phyloP scores from a whole-genome alignment of 2,797 vertebrate species.

The Petrocephalus sullivani region DNA sequence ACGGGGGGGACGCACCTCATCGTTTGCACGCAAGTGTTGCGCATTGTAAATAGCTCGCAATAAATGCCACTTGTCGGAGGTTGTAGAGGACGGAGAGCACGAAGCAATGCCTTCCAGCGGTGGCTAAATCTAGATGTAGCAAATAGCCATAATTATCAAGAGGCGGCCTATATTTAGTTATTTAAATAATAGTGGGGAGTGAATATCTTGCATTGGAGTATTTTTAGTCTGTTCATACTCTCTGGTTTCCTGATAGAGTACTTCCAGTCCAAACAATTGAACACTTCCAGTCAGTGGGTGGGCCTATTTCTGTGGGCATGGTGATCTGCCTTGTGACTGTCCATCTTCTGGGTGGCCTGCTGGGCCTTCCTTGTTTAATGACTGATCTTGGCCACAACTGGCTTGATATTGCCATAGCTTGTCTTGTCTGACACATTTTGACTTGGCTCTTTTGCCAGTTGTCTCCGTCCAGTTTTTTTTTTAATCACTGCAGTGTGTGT shows the following conservation, averaged over 20 bases:
- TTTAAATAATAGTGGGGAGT: conserved; percentile 14
- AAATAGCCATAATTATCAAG: conserved; percentile 42
- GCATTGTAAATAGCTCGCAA: neutral
- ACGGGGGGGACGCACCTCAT: neutral
- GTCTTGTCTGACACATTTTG: neutral
- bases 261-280: neutral
- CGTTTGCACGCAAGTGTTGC: neutral
- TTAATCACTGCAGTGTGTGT: neutral
- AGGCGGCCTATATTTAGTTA: conserved; percentile 42
- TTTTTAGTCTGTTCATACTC: neutral
- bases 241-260: neutral
- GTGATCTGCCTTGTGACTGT: neutral
- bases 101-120: conserved; percentile 17
- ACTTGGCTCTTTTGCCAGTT: neutral
- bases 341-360: neutral
- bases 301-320: neutral
- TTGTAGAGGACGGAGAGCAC: conserved; percentile 11
- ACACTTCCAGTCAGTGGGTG: neutral
- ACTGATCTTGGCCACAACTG: neutral
- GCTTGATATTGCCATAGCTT: neutral
- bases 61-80: neutral
- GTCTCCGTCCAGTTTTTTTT: neutral
- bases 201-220: neutral
- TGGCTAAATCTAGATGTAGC: conserved; percentile 35
- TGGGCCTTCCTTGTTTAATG: neutral